Percentiles rank a stretch among this genome's conserved stretches.
Conservation (phyloP, 1,140 invertebrate species). For the Alviniconcha marisindica region DNA sequence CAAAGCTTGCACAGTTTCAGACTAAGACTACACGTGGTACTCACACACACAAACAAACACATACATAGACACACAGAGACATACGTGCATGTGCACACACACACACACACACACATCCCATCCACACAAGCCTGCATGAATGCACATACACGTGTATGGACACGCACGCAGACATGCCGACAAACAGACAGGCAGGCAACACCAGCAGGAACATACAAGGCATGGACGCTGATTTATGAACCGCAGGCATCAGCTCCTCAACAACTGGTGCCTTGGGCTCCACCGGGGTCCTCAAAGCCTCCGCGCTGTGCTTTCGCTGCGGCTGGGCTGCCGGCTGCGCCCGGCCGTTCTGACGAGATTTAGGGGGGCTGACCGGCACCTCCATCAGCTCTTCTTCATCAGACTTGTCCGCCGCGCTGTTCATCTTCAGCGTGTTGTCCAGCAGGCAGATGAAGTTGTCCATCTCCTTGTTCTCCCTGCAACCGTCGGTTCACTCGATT, state of each 20-base stretch:
- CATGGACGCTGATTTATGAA: slow-evolving; percentile 61
- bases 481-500: too few relatives aligned
- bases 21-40: too few relatives aligned
- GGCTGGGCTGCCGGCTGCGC: not conserved
- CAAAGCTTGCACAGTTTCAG: too few relatives aligned
- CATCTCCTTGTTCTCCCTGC: slow-evolving; percentile 73
- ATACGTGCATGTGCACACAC: not conserved
- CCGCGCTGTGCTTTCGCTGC: slow-evolving; percentile 18
- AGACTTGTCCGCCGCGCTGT: slow-evolving; percentile 63
- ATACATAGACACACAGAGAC: too few relatives aligned
- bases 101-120: too few relatives aligned
- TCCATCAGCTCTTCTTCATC: slow-evolving; percentile 56
- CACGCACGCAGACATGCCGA: too few relatives aligned
- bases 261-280: not conserved
- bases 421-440: slow-evolving; percentile 71
- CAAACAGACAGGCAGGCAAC: too few relatives aligned
- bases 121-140: too few relatives aligned
- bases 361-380: not conserved
- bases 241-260: slow-evolving; percentile 21
- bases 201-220: slow-evolving; percentile 57
- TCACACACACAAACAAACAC: too few relatives aligned
- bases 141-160: too few relatives aligned
- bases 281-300: not conserved
- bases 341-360: not conserved
- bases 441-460: slow-evolving; percentile 71